Percentiles rank a stretch among this genome's conserved stretches.
phyloP scores from a whole-genome alignment of 2,797 vertebrate species.

The Petrocephalus sullivani region DNA sequence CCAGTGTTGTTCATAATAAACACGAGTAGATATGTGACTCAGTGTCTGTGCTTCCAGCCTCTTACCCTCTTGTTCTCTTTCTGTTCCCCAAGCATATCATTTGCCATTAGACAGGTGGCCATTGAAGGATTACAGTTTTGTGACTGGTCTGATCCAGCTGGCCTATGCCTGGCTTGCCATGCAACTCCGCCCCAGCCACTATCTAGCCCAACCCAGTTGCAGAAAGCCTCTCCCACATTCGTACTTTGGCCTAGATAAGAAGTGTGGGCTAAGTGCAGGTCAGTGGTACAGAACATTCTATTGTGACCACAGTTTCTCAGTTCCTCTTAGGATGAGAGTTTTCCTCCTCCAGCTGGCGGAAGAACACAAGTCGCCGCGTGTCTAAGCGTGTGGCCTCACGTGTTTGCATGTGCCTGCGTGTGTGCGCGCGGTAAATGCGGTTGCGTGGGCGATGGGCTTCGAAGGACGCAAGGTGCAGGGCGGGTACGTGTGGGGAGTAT shows the following conservation, averaged over 20 bases:
- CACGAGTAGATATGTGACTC: neutral
- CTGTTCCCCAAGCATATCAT: neutral
- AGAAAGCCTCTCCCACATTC: neutral
- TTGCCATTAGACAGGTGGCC: neutral
- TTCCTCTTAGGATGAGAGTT: neutral
- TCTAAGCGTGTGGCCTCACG: neutral
- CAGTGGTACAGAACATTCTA: neutral
- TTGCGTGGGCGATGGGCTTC: neutral
- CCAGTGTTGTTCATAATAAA: slow-evolving; percentile 9
- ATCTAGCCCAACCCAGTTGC: neutral
- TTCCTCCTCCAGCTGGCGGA: neutral
- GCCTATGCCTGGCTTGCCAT: neutral
- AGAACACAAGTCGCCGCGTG: neutral
- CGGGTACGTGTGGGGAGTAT: slow-evolving; percentile 27
- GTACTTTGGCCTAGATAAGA: neutral
- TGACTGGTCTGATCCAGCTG: neutral
- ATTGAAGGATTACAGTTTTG: neutral
- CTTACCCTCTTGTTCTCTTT: neutral
- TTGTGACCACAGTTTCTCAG: neutral
- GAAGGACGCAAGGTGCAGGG: neutral
- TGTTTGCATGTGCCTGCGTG: neutral
- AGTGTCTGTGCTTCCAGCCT: neutral
- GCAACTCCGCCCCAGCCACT: neutral
- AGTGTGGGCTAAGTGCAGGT: neutral
- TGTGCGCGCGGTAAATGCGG: neutral